phyloP scores from a whole-genome alignment of 1,140 invertebrate species.

The Archegozetes longisetosus region DNA sequence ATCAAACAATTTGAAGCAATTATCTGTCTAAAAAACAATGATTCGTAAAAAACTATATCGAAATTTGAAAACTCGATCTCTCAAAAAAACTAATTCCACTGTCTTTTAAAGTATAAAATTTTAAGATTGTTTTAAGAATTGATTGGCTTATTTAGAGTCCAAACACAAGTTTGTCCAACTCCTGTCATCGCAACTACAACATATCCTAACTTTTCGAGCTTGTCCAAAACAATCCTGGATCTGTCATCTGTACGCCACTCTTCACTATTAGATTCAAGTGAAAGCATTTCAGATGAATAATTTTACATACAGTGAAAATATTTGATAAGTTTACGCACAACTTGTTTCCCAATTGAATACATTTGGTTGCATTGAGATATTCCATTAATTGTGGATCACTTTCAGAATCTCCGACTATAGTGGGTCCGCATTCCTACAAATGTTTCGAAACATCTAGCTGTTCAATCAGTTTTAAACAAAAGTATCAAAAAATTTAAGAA shows the following conservation, averaged over 20 bases:
- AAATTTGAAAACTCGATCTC: too few species aligned
- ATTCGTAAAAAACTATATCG: too few species aligned
- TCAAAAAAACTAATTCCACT: too few species aligned
- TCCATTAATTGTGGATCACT: slow-evolving; percentile 19
- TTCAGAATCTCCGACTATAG: slow-evolving; percentile 20
- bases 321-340: slow-evolving; percentile 30
- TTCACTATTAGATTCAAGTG: slow-evolving; percentile 25
- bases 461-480: too few species aligned
- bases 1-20: too few species aligned
- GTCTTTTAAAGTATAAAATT: too few species aligned
- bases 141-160: slow-evolving; percentile 28
- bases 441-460: too few species aligned
- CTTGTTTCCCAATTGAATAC: slow-evolving; percentile 30
- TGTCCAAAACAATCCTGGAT: slow-evolving; percentile 30
- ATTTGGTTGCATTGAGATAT: slow-evolving; percentile 27
- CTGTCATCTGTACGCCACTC: slow-evolving; percentile 28
- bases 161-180: slow-evolving; percentile 34
- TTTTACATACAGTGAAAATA: too few species aligned
- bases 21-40: too few species aligned
- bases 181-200: slow-evolving; percentile 29
- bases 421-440: slow-evolving; percentile 20
- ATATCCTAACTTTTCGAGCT: slow-evolving; percentile 30
- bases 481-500: too few species aligned
- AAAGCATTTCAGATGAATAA: too few species aligned
- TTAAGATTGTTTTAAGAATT: too few species aligned